These are phyloP conservation scores for Hypolimnas misippus DNA, from an alignment of 2,888 invertebrate genomes.

Conservation along the genomic window DNA sequence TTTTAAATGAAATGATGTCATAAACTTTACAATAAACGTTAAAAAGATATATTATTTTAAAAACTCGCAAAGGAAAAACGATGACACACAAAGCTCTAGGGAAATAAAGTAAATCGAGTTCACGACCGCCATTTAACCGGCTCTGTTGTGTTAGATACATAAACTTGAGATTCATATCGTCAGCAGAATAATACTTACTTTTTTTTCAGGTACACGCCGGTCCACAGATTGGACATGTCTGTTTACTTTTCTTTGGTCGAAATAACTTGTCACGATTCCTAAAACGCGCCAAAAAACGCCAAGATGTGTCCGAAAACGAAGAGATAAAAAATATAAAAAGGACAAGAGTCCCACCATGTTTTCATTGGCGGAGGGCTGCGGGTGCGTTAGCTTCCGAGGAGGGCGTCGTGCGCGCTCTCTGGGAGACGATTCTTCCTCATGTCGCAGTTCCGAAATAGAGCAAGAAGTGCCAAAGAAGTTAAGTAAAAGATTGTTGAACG, in stretches of 20 bases:
- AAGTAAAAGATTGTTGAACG: constrained; percentile 65
- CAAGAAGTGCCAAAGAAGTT: constrained; percentile 75
- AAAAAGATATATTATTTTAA: constrained; percentile 12
- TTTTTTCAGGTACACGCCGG: constrained; percentile 48
- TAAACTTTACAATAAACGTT: constrained; percentile 13
- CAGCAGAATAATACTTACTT: constrained; percentile 38
- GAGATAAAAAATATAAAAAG: constrained; percentile 75
- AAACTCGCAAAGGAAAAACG: constrained; percentile 18
- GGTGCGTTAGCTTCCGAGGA: constrained; percentile 76
- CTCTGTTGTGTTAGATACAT: constrained; percentile 56
- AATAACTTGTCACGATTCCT: constrained; percentile 63
- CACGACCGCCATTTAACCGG: constrained; percentile 61
- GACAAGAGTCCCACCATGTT: constrained; percentile 80
- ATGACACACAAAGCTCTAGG: constrained; percentile 21
- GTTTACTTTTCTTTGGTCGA: constrained; percentile 21
- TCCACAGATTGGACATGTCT: constrained; percentile 47
- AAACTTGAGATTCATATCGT: constrained; percentile 1
- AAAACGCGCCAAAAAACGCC: constrained; percentile 69
- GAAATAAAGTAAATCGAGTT: constrained; percentile 54
- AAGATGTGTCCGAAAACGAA: constrained; percentile 79
- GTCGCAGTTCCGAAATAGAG: constrained; percentile 79
- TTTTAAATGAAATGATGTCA: constrained; percentile 1
- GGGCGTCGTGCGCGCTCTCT: constrained; percentile 68
- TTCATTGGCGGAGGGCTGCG: constrained; percentile 77
- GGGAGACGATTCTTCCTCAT: constrained; percentile 77